phyloP scores from a whole-genome alignment of 2,113 vertebrate species.

The Oplegnathus fasciatus region DNA sequence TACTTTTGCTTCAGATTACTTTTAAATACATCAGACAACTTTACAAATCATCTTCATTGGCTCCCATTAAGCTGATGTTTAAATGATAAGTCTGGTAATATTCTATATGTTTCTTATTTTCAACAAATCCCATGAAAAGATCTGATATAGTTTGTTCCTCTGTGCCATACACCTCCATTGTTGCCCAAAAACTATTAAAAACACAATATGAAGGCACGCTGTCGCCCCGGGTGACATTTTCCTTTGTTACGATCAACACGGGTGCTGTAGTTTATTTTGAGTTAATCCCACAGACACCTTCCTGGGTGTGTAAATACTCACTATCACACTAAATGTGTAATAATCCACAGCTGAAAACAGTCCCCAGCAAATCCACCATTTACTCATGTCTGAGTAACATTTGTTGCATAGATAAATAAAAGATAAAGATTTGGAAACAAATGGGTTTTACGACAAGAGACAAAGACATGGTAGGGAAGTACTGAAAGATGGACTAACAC shows the following conservation, averaged over 20 bases:
- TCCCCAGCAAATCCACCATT: not conserved
- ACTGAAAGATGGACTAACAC: not conserved
- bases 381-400: not conserved
- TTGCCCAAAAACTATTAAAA: not conserved
- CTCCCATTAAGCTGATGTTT: not conserved
- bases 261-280: not conserved
- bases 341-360: not conserved
- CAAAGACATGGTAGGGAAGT: not conserved
- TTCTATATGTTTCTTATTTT: not conserved
- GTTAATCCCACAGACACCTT: not conserved
- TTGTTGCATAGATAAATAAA: not conserved
- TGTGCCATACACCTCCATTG: not conserved
- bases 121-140: slow-evolving; percentile 11
- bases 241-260: not conserved
- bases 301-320: not conserved
- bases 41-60: not conserved
- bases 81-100: not conserved
- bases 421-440: not conserved
- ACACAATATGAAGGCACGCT: not conserved
- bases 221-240: not conserved
- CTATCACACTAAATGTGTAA: not conserved
- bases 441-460: not conserved
- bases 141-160: not conserved
- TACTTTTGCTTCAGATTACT: not conserved
- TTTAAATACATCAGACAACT: not conserved